Conservation (phyloP, 2,888 invertebrate species). For the Drosophila rubida region DNA sequence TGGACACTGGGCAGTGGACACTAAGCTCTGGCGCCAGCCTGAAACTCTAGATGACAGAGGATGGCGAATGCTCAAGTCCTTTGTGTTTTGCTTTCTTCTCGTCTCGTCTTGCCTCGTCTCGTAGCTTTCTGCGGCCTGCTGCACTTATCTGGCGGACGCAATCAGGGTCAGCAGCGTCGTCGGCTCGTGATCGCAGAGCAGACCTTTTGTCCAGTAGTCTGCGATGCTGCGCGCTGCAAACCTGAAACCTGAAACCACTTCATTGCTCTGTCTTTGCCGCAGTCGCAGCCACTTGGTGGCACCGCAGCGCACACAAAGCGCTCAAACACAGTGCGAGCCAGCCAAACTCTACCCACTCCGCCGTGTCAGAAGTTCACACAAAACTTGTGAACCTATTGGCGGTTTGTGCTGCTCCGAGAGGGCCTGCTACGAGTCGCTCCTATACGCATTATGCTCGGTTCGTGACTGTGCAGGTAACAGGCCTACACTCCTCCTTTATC, state of each 20-base stretch:
- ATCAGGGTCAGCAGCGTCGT: slow-evolving; percentile 40
- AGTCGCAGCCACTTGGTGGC: slow-evolving; percentile 34
- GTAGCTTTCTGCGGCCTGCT: slow-evolving; percentile 17
- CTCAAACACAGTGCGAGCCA: not conserved
- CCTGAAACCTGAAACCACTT: slow-evolving; percentile 73
- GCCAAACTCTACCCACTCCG: slow-evolving; percentile 18
- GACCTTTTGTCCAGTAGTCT: slow-evolving; percentile 31
- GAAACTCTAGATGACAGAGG: slow-evolving; percentile 39
- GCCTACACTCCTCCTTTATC: no score
- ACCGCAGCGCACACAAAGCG: slow-evolving; percentile 28
- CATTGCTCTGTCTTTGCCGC: slow-evolving; percentile 32
- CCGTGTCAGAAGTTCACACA: slow-evolving; percentile 75
- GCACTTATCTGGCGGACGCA: slow-evolving; percentile 43
- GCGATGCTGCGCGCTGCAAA: not conserved
- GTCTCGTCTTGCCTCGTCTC: not conserved
- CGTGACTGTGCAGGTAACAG: not conserved
- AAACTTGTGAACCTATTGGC: slow-evolving; percentile 68
- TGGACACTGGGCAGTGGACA: not conserved
- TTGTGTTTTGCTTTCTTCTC: slow-evolving; percentile 1
- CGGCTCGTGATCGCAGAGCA: slow-evolving; percentile 47
- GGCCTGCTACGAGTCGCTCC: not conserved
- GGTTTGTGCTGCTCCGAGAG: slow-evolving; percentile 15
- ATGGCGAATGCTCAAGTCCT: slow-evolving; percentile 33
- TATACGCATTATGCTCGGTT: not conserved
- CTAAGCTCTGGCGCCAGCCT: slow-evolving; percentile 40